Evolutionary conservation across 2,113 vertebrate genomes (phyloP).

Genomic region (Periophthalmodon schlosseri): DNA sequence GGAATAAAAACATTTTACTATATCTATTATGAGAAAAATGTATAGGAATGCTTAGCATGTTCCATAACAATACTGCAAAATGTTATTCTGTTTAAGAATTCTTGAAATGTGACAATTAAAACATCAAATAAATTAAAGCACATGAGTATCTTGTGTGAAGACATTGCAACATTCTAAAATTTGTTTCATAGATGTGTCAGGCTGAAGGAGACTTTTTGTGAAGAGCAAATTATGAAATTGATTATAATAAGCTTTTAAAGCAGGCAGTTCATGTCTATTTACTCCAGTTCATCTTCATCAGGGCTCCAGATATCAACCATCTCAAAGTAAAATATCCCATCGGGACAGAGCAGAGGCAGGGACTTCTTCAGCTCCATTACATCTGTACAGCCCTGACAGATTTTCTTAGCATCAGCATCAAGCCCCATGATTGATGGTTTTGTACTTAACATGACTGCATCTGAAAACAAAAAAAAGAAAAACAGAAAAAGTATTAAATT

Average conservation of each 20-base stretch:
- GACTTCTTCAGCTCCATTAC: conserved; percentile 16
- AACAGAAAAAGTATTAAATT: neutral
- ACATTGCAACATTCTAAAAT: neutral
- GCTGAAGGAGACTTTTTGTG: neutral
- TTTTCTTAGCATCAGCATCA: conserved; percentile 14
- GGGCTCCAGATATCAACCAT: conserved; percentile 50
- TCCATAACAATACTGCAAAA: neutral
- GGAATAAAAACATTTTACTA: neutral
- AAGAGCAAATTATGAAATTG: neutral
- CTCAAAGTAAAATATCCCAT: conserved; percentile 48
- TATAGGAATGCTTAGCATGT: neutral
- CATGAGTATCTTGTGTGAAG: neutral
- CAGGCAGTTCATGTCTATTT: conserved; percentile 2
- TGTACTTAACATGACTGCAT: conserved; percentile 61
- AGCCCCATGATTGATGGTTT: conserved; percentile 49
- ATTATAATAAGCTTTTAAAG: neutral
- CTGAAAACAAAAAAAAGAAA: neutral
- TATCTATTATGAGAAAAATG: neutral
- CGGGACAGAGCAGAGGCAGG: conserved; percentile 12
- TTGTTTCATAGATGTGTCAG: neutral
- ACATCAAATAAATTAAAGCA: conserved; percentile 35
- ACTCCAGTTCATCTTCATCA: conserved; percentile 54
- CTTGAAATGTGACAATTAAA: conserved; percentile 15
- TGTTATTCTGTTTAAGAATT: conserved; percentile 9
- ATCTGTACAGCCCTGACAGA: neutral